phyloP scores from a whole-genome alignment of 2,888 invertebrate genomes.

The Apodemia duryi region DNA sequence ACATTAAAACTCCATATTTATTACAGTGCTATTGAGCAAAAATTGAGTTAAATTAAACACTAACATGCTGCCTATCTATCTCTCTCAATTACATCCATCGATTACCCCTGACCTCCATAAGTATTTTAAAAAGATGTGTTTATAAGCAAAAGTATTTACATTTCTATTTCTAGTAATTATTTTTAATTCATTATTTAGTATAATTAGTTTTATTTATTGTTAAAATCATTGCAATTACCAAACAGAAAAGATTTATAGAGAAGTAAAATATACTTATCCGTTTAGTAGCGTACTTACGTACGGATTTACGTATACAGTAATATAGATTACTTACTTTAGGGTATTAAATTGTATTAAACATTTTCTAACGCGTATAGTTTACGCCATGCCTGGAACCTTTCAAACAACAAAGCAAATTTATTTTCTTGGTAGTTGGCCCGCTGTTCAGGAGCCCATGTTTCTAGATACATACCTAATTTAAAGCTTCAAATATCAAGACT shows the following conservation, averaged over 20 bases:
- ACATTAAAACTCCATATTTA: too few relatives aligned
- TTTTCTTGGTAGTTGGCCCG: not conserved
- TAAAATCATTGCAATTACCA: too few relatives aligned
- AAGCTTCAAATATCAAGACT: constrained; percentile 4
- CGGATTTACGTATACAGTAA: not conserved
- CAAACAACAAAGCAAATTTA: not conserved
- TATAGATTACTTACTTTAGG: not conserved
- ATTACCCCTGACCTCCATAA: too few relatives aligned
- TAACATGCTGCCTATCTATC: too few relatives aligned
- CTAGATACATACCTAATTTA: constrained; percentile 3
- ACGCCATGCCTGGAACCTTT: not conserved
- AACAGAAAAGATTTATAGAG: too few relatives aligned
- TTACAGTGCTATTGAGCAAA: too few relatives aligned
- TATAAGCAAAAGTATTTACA: too few relatives aligned
- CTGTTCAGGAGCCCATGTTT: not conserved
- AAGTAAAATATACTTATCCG: constrained; percentile 1
- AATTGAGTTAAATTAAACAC: too few relatives aligned
- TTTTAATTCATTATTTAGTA: not conserved
- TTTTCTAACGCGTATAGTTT: not conserved
- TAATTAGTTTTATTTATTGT: not conserved
- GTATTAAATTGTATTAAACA: not conserved
- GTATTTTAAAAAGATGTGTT: too few relatives aligned
- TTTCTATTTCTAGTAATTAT: too few relatives aligned
- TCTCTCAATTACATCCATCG: too few relatives aligned
- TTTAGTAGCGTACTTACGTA: not conserved